Evolutionary conservation across 2,113 vertebrate species (phyloP).

Genomic region (Paedocypris sp.): DNA sequence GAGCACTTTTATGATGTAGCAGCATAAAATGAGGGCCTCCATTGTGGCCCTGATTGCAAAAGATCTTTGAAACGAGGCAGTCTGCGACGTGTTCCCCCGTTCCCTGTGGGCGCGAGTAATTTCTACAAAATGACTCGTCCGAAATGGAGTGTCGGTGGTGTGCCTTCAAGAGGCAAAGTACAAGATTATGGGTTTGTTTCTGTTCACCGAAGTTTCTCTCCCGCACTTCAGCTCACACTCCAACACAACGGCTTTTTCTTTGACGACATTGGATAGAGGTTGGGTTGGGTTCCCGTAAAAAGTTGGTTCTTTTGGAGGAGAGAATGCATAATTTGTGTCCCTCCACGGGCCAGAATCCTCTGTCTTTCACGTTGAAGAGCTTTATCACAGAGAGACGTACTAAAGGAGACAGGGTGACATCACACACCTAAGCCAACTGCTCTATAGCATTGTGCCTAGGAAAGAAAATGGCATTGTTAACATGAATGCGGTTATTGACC

Average conservation of each 20-base stretch:
- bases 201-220: slow-evolving; percentile 65
- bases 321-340: slow-evolving; percentile 88
- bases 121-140: slow-evolving; percentile 67
- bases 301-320: slow-evolving; percentile 89
- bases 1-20: slow-evolving; percentile 94
- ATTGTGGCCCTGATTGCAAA: slow-evolving; percentile 81
- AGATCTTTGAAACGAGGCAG: slow-evolving; percentile 75
- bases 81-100: slow-evolving; percentile 53
- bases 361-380: slow-evolving; percentile 51
- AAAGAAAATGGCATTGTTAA: background rate
- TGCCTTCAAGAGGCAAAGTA: slow-evolving; percentile 71
- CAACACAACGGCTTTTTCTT: slow-evolving; percentile 33
- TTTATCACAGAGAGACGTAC: slow-evolving; percentile 60
- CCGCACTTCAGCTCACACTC: slow-evolving; percentile 41
- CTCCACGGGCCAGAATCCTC: slow-evolving; percentile 76
- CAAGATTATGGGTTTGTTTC: slow-evolving; percentile 88
- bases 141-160: slow-evolving; percentile 58
- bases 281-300: slow-evolving; percentile 88
- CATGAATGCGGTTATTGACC: too few relatives aligned
- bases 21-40: slow-evolving; percentile 86
- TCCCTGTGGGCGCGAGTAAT: slow-evolving; percentile 59
- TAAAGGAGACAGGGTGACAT: background rate
- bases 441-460: too few relatives aligned
- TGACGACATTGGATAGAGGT: slow-evolving; percentile 72
- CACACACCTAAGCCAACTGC: background rate